phyloP scores from a whole-genome alignment of 1,140 invertebrate species.

The Camponotus floridanus region DNA sequence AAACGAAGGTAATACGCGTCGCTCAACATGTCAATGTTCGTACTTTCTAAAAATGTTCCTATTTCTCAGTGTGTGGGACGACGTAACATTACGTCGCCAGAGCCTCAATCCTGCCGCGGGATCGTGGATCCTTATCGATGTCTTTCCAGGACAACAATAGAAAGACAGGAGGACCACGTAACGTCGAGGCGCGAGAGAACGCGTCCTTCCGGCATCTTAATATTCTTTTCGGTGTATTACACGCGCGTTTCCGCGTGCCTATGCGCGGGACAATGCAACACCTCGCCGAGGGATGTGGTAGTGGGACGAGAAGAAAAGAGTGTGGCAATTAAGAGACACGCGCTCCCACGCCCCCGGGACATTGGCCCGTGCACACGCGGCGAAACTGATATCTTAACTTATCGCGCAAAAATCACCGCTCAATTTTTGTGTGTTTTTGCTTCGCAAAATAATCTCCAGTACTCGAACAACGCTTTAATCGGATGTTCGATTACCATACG shows the following conservation, averaged over 20 bases:
- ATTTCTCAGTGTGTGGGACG: not conserved
- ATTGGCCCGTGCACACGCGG: slow-evolving; percentile 49
- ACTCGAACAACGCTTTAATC: too few relatives aligned
- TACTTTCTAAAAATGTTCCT: slow-evolving; percentile 57
- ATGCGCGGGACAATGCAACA: slow-evolving; percentile 53
- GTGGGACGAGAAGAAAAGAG: slow-evolving; percentile 36
- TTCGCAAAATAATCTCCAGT: too few relatives aligned
- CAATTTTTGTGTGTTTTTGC: not conserved
- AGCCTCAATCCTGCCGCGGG: slow-evolving; percentile 32
- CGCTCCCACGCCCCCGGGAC: slow-evolving; percentile 57
- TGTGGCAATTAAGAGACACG: slow-evolving; percentile 60
- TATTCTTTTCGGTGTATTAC: slow-evolving; percentile 35
- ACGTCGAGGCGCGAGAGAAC: slow-evolving; percentile 55
- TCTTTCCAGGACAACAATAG: slow-evolving; percentile 50
- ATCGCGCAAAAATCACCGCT: slow-evolving; percentile 18
- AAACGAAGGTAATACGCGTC: not conserved
- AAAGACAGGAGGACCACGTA: slow-evolving; percentile 35
- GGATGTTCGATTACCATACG: too few relatives aligned
- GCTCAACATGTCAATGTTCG: slow-evolving; percentile 23
- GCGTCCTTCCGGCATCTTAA: slow-evolving; percentile 63
- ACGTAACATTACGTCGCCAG: slow-evolving; percentile 52
- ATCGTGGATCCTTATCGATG: slow-evolving; percentile 59
- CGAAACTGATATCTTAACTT: slow-evolving; percentile 53
- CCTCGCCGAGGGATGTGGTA: not conserved
- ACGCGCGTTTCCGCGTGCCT: slow-evolving; percentile 60